Conservation (phyloP, 2,113 vertebrate species). For the Petrocephalus zakoni region DNA sequence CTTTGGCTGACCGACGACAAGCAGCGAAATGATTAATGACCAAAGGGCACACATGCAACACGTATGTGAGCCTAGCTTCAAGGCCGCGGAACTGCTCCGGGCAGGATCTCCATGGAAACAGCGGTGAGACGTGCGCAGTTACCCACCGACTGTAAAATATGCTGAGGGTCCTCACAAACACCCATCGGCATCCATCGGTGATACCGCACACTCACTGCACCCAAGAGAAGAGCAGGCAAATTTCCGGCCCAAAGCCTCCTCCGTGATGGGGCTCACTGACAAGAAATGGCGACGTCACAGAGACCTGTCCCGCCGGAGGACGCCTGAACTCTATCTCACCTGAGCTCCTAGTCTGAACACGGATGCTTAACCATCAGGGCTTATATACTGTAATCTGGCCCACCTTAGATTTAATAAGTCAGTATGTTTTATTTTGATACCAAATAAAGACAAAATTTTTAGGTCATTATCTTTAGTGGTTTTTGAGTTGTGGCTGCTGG, state of each 20-base stretch:
- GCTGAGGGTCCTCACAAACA: neutral
- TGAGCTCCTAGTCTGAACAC: neutral
- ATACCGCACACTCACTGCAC: no score
- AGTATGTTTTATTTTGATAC: neutral
- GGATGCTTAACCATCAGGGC: neutral
- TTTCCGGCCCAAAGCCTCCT: neutral
- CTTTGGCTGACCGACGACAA: neutral
- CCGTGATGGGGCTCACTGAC: neutral
- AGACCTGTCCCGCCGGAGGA: neutral
- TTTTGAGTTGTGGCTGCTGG: no score
- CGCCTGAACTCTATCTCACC: neutral
- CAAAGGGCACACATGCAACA: neutral
- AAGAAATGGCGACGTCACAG: neutral
- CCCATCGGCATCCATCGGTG: no score
- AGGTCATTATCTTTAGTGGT: neutral
- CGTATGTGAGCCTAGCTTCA: neutral
- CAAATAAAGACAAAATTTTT: neutral
- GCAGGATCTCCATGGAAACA: neutral
- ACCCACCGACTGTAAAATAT: neutral
- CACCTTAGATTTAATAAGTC: neutral
- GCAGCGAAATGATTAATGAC: neutral
- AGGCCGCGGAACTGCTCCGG: neutral
- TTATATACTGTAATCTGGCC: neutral
- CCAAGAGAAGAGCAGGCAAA: neutral
- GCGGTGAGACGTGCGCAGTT: neutral